phyloP scores from a whole-genome alignment of 2,113 vertebrate species.

The Nothoprocta perdicaria region DNA sequence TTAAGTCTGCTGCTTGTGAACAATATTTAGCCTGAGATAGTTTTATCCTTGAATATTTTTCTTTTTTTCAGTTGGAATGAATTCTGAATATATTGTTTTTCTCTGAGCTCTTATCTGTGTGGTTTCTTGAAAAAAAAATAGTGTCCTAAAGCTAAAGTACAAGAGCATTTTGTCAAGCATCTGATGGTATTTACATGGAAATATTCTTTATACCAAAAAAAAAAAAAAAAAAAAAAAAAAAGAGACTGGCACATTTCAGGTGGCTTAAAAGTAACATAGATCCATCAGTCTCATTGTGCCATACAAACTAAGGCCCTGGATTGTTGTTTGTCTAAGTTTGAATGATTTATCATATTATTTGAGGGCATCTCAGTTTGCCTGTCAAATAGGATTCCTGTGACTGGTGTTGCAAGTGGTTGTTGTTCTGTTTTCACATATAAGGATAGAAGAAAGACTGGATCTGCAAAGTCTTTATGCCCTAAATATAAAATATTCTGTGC shows the following conservation, averaged over 20 bases:
- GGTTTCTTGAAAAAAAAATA: not conserved
- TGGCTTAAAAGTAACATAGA: not conserved
- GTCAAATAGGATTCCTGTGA: not conserved
- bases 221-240: no score
- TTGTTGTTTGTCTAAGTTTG: not conserved
- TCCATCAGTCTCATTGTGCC: not conserved
- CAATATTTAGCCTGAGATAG: not conserved
- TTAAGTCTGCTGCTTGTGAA: not conserved
- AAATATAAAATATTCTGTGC: accelerated
- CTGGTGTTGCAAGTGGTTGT: not conserved
- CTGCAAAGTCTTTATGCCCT: not conserved
- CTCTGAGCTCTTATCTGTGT: not conserved
- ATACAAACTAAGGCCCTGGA: not conserved
- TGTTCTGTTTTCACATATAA: accelerated
- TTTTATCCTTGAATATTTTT: not conserved
- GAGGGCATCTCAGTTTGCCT: not conserved
- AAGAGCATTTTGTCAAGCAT: not conserved
- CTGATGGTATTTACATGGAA: not conserved
- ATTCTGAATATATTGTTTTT: not conserved
- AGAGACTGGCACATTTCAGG: not conserved
- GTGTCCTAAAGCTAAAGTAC: not conserved
- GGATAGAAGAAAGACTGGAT: accelerated
- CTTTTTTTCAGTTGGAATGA: not conserved
- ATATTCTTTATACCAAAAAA: not conserved
- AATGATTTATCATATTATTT: not conserved